These are phyloP conservation scores for Drosophila monieri DNA, from an alignment of 2,888 invertebrate species.

Conservation along the genomic window DNA sequence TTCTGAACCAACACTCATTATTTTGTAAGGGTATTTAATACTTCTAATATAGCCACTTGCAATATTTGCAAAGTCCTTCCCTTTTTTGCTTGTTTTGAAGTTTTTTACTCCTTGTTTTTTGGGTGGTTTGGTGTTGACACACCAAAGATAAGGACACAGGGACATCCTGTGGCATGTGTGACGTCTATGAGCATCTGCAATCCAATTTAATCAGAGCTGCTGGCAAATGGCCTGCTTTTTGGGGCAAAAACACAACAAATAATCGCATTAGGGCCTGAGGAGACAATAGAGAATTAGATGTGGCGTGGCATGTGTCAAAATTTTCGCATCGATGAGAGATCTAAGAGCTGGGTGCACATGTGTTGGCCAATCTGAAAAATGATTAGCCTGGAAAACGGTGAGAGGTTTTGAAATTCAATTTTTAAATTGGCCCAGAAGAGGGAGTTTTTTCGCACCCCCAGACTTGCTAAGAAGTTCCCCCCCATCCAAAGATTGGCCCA, in stretches of 20 bases:
- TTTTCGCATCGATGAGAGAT: constrained; percentile 45
- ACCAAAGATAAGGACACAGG: constrained; percentile 36
- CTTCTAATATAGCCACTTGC: background rate
- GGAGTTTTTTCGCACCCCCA: background rate
- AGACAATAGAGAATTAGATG: constrained; percentile 38
- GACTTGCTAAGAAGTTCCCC: constrained; percentile 5
- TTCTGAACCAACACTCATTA: no score
- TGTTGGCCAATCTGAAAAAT: constrained; percentile 46
- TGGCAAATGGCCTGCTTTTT: constrained; percentile 52
- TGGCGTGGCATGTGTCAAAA: constrained; percentile 70
- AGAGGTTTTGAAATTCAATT: constrained; percentile 68
- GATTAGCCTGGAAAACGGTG: constrained; percentile 61
- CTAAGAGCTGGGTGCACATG: constrained; percentile 44
- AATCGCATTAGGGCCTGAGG: constrained; percentile 67
- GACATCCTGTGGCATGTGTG: constrained; percentile 66
- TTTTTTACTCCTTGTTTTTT: constrained; percentile 48
- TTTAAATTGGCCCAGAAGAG: constrained; percentile 66
- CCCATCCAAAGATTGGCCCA: constrained; percentile 13
- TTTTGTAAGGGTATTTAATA: constrained; percentile 23
- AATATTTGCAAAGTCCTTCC: background rate
- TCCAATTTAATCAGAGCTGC: constrained; percentile 74
- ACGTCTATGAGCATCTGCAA: constrained; percentile 75
- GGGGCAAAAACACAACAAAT: constrained; percentile 55
- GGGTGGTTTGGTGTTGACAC: constrained; percentile 63
- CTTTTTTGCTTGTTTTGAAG: constrained; percentile 29